Evolutionary conservation across 2,888 invertebrate genomes (phyloP), one percentile per base, ranked within the genome.

Genomic region (Tupiocoris notatus): DNA sequence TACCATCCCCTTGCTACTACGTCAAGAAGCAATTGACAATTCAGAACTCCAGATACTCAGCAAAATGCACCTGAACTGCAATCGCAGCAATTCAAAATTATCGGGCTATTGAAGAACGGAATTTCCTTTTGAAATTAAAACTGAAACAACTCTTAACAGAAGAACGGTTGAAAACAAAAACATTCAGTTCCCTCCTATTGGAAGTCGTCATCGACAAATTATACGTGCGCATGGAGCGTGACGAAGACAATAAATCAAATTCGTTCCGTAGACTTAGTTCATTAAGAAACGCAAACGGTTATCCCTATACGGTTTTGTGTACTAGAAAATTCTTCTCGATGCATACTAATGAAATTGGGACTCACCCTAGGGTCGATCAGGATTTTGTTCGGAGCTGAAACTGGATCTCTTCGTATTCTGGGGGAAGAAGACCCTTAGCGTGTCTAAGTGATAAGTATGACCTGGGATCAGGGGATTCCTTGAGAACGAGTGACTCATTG

Each of bases 401-500:
- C n/a, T n/a, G 54, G 17, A 54, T 7, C n/a, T 9, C n/a, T 22
- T 57, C 20, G 22, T 57, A 3, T n/a, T 16, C 21, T 12, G 21
- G n/a, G 67, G 57, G 2, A 22, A 16, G 23, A 12, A n/a, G n/a
- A 20, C 12, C 18, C 56, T 56, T 6, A 20, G 21, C 57, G 67
- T 67, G 67, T 67, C 67, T 56, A 57, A 67, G 67, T 58, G 58
- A 58, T 70, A 70, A 70, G 59, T 70, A 59, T 58, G 24, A n/a
- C 59, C 17, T 9, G 24, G 56, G 25, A 22, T 61, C 59, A 39
- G 39, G 39, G 39, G 39, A 39, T 70, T 1, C 1, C 23, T 17
- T 23, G 58, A 22, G 22, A 59, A 17, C 18, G 73, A 22, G 73
- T 73, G 73, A 73, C 73, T 73, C 73, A 73, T 73, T 63, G 73